Base-by-base conservation (phyloP, 2,113 vertebrate species). In the Noctilio leporinus region DNA sequence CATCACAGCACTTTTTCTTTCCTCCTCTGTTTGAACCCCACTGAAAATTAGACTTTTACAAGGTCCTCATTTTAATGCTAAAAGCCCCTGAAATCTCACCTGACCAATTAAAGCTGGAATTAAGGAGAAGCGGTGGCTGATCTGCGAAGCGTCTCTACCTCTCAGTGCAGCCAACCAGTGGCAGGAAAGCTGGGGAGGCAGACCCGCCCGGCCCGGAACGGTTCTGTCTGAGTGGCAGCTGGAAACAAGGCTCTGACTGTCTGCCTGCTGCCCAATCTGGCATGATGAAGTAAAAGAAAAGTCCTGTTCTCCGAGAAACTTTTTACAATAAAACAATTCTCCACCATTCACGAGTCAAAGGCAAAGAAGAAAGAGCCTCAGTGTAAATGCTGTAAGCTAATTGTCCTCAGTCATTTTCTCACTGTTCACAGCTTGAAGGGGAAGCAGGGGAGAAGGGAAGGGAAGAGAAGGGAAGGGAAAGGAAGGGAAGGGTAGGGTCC, bases 201-300 rank as follows among this genome's bases (percentile, higher is more conserved):
- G 86, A 87, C 70, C 11, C 3, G 51, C 53, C 85, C 81, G 45
- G 93, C 92, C 96, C 70, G 73, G 96, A 91, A 96, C 22, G 82
- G 93, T 95, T 90, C 95, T 91, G 5, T 89, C 2, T 72, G 28
- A 99, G 98, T 98, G 98, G 98, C 98, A 98, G 98, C 98, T 95
- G 97, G 98, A 98, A 98, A 99, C 98, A 99, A 99, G 98, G 97
- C 97, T 33, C 98, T 97, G 97, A 98, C 99, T 99, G 98, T 99
- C 98, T 98, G 98, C 97, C 96, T 73, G 90, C 97, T 97, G 97
- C 97, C 96, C 93, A 94, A 97, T 98, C 97, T 97, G 98, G 98
- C 98, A 97, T 97, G 98, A 98, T 98, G 97, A 93, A 96, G 97
- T 97, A 97, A 98, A 98, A 98, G 98, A 98, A 98, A 98, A 99